Percentiles rank a stretch among this genome's conserved stretches.
Conservation (phyloP, 2,113 vertebrate species). For the Oryctolagus cuniculus region mOryCun1.1 NC_091450.1:6287001-6287500, state of each 20-base stretch:
- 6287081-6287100: neutral
- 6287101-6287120: neutral
- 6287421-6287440: constrained; percentile 17
- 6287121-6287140: neutral
- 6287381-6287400: constrained; percentile 14
- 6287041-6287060: neutral
- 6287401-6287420: neutral
- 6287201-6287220: neutral
- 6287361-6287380: neutral
- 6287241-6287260: neutral
- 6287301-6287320: constrained; percentile 39
- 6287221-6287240: neutral
- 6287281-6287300: neutral
- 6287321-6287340: constrained; percentile 27
- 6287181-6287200: neutral
- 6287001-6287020: neutral
- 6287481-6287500: neutral
- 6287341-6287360: constrained; percentile 28
- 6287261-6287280: neutral
- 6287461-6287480: neutral
- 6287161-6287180: neutral
- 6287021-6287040: fast-evolving
- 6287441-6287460: neutral
- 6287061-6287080: neutral
- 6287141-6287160: neutral